Evolutionary conservation across 2,797 vertebrate genomes (phyloP).

Genomic region (Vipera latastei): DNA sequence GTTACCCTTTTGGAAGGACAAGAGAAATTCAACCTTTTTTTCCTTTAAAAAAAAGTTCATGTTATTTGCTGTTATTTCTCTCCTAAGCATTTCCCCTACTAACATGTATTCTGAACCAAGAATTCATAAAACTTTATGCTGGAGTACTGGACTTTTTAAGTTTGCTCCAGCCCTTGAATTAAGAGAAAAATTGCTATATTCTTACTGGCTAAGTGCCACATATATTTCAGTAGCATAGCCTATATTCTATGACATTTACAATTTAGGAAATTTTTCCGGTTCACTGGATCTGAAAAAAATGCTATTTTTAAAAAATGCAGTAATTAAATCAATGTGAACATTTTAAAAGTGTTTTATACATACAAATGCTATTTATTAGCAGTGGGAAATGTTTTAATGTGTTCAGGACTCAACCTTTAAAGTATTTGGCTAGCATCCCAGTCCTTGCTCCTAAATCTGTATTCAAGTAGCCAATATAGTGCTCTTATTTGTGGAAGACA

Average conservation of each 20-base stretch:
- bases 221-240: neutral
- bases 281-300: neutral
- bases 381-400: constrained; percentile 51
- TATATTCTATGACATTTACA: neutral
- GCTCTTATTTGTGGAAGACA: constrained; percentile 38
- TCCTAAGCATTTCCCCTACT: neutral
- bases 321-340: constrained; percentile 43
- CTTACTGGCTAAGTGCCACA: neutral
- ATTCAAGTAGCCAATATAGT: constrained; percentile 29
- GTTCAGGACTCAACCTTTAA: constrained; percentile 46
- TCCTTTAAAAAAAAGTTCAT: neutral
- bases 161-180: neutral
- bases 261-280: neutral
- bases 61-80: neutral
- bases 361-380: constrained; percentile 46
- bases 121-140: neutral
- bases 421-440: constrained; percentile 56
- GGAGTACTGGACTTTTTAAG: neutral
- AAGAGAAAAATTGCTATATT: neutral
- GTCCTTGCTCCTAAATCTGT: constrained; percentile 34
- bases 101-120: neutral
- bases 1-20: neutral
- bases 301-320: constrained; percentile 16
- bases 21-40: neutral
- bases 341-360: constrained; percentile 33